Evolutionary conservation across 2,797 vertebrate genomes (phyloP), one percentile per base, ranked within the genome.

Genomic region (Eleutherodactylus coqui): DNA sequence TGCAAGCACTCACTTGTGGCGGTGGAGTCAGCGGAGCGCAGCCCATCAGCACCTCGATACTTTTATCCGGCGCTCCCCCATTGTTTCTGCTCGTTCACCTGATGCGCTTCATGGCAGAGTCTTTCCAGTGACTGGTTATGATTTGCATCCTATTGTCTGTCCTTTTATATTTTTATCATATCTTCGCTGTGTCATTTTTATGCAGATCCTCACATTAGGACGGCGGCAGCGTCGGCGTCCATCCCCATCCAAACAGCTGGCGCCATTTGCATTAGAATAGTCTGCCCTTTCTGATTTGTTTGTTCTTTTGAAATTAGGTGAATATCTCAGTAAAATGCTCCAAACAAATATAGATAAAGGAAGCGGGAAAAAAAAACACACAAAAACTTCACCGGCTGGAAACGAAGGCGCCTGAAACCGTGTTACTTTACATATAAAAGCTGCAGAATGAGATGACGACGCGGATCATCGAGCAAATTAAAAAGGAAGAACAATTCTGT

Each of bases 251-350:
- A 92, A 95, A 95, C 94, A 95, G 94, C 94, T 95, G 94, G 94
- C 90, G 87, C 87, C 88, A 94, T 95, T 94, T 94, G 92, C 94
- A 95, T 94, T 91, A 94, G 90, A 95, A 95, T 95, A 88, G 93
- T 86, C 87, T 92, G 93, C 90, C 91, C 92, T 93, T 94, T 92
- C 88, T 92, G 87, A 89, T 89, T 89, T 93, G 92, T 92, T 95
- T 94, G 92, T 94, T 95, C 93, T 92, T 91, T 91, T 92, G 91
- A 93, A 93, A 94, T 93, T 93, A 94, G 93, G 93, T 92, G 92
- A 93, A 90, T 92, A 93, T 94, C 93, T 90, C 89, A 79, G 90
- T 89, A 91, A 91, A 93, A 91, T 91, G 91, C 91, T 91, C 91
- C 91, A 92, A 93, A 93, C 92, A 93, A 94, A 93, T 93, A 91